Evolutionary conservation across 2,797 vertebrate species (phyloP), one percentile per base, ranked within the genome.

Genomic region (Enteromius thamalakanensis): DNA sequence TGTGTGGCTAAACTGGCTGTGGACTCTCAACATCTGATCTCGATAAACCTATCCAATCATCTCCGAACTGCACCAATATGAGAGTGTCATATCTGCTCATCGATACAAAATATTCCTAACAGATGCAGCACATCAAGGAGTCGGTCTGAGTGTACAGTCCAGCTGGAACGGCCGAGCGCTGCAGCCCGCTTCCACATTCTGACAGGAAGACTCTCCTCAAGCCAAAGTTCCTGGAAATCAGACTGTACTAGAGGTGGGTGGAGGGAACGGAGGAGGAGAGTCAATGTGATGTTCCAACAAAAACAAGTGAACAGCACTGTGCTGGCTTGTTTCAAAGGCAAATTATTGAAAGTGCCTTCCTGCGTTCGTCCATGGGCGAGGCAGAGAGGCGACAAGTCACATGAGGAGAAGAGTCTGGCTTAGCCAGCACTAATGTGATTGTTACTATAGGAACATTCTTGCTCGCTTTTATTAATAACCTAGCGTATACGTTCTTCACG

Each of bases 171-270:
- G 68, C 76, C 58, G 26, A 29, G 60, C 58, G 42, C 67, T 76
- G 17, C 26, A 51, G 23, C 58, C 29, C 88, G 93, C 90, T 93
- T 94, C 88, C 91, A 90, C 90, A 94, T 94, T 93, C 91, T 88
- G 92, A 94, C 92, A 93, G 80, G 91, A 88, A 91, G 86, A 75
- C 23, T 90, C 92, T 92, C 90, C 91, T 85, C 91, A 91, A 91
- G 89, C 92, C 88, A 91, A 89, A 88, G 90, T 95, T 95, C 95
- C 93, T 95, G 93, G 95, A 96, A 96, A 95, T 91, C 90, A 92
- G 86, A 87, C 91, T 91, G 89, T 82, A 86, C 79, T 79, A 84
- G 64, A 87, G 72, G 55, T n/a, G 82, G 60, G 68, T 45, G 76
- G 67, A 53, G 77, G 82, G 67, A 47, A 19, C 15, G 49, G 64